These are phyloP conservation scores for Lordiphosa andalusiaca DNA, from an alignment of 2,888 invertebrate genomes.

Conservation along the genomic window DNA sequence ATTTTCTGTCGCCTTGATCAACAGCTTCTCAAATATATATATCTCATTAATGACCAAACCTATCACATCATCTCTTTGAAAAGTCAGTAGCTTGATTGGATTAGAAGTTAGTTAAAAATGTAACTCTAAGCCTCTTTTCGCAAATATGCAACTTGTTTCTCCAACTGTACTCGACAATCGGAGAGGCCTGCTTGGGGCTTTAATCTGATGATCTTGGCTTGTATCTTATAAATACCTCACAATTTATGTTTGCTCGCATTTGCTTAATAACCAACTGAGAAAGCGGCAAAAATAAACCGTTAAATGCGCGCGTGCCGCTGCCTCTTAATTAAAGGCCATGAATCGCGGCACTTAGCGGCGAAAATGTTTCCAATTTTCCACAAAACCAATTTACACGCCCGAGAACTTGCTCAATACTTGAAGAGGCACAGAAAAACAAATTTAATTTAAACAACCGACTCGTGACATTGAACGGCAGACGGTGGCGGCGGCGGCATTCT, in stretches of 20 bases:
- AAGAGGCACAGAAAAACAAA: conserved; percentile 25
- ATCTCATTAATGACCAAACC: conserved; percentile 40
- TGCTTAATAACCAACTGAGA: conserved; percentile 41
- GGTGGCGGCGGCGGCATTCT: conserved; percentile 36
- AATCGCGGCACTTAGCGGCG: conserved; percentile 13
- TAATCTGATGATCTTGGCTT: conserved; percentile 60
- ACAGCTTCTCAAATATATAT: conserved; percentile 36
- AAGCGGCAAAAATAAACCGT: conserved; percentile 43
- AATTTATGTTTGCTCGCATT: conserved; percentile 65
- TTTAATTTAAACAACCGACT: conserved; percentile 56
- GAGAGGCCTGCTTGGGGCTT: background rate
- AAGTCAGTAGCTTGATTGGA: conserved; percentile 30
- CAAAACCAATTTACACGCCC: conserved; percentile 49
- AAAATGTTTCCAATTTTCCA: conserved; percentile 18
- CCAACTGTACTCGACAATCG: conserved; percentile 37
- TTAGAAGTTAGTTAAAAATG: conserved; percentile 7
- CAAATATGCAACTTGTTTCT: conserved; percentile 36
- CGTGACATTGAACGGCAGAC: conserved; percentile 60
- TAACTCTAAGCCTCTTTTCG: conserved; percentile 1
- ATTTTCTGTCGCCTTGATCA: conserved; percentile 15
- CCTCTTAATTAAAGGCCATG: conserved; percentile 52
- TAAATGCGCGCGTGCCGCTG: conserved; percentile 51
- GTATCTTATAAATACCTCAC: conserved; percentile 65
- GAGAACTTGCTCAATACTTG: conserved; percentile 52
- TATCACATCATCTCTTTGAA: conserved; percentile 26